Evolutionary conservation across 2,888 invertebrate species (phyloP), one percentile per base, ranked within the genome.

Genomic region (Meandrusa payeni): DNA sequence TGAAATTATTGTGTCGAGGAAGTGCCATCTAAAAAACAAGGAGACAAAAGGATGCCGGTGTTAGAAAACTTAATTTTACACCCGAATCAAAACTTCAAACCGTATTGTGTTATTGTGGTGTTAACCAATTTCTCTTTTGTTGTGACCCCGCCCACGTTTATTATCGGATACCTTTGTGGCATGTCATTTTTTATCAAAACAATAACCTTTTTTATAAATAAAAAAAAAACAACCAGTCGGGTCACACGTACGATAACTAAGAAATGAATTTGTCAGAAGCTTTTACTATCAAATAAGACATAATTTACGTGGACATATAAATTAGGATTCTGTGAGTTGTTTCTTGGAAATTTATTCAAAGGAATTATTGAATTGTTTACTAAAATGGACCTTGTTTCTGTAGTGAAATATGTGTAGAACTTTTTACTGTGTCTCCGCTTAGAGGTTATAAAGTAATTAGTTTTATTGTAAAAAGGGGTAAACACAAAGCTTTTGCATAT

Each of bases 131-230:
- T 71, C 70, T 77, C 80, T 66, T 76, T 86, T 87, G 81, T 85
- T 81, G 53, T 42, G 41, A 66, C 76, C 59, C 81, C 83, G 76
- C 87, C 87, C 66, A 85, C 86, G 68, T 64, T 68, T 73, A 87
- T 87, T 87, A 83, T 87, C 87, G 79, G 82, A 86, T 83, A 68
- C 71, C 74, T 77, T 69, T 65, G 59, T 77, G 79, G 77, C 80
- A 70, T 77, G 78, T 85, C 77, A 85, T 87, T 87, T 87, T 87
- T 87, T 87, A 86, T 78, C 80, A 86, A 87, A 87, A 87, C 85
- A 87, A 87, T 83, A 78, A 76, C 64, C 40, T 71, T 83, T 43
- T 79, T 77, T 76, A 47, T 55, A 50, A 38, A 50, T 51, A 41
- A 50, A 40, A 50, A n/a, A n/a, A n/a, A n/a, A n/a, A n/a, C n/a